Evolutionary conservation across 2,797 vertebrate species (phyloP).

Genomic region (Acanthis flammea): DNA sequence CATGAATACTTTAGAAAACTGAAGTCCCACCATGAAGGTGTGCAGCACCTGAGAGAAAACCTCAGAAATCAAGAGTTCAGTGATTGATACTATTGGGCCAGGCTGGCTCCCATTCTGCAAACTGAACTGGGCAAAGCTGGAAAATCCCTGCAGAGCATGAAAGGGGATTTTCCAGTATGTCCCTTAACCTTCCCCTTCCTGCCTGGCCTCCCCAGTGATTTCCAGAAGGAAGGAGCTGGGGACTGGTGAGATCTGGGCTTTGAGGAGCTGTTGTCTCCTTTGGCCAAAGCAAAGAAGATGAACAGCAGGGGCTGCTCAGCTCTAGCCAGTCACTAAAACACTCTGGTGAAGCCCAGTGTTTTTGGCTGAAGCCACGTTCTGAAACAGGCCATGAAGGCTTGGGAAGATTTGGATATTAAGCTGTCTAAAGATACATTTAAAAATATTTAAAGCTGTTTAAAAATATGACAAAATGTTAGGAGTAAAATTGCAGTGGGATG

Average conservation of each 20-base stretch:
- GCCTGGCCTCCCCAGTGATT: neutral
- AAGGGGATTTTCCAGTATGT: neutral
- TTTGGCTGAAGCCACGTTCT: neutral
- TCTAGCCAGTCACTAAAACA: neutral
- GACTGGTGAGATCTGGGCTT: neutral
- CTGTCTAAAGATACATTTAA: neutral
- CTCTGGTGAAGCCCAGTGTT: neutral
- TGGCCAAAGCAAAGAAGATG: no score
- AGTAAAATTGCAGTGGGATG: neutral
- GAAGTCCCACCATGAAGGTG: neutral
- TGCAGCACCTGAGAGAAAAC: neutral
- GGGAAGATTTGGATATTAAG: neutral
- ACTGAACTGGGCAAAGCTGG: neutral
- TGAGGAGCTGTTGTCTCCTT: neutral
- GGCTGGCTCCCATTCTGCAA: neutral
- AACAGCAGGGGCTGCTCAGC: neutral
- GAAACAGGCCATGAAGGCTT: neutral
- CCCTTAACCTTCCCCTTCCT: neutral
- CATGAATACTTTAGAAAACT: neutral
- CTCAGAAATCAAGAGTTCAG: neutral
- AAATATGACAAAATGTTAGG: neutral
- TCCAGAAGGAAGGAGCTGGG: neutral
- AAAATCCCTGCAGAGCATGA: neutral
- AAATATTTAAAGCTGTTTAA: neutral
- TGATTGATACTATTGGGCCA: neutral